These are phyloP conservation scores for Stegophylla sp. DNA, from an alignment of 2,888 invertebrate genomes.

Conservation along the genomic window DNA sequence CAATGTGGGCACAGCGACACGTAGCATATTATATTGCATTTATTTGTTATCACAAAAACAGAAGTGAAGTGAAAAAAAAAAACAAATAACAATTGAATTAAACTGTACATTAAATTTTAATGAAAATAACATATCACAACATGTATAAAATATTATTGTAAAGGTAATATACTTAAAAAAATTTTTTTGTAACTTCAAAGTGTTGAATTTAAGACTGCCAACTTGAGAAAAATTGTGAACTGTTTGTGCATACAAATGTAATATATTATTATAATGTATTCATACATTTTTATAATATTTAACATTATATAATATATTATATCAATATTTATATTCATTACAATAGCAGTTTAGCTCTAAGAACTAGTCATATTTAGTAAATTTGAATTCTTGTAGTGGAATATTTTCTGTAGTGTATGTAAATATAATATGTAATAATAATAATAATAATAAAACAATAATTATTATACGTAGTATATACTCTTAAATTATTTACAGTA, in stretches of 20 bases:
- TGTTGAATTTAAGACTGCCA: constrained; percentile 55
- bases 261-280: background rate
- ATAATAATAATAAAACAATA: background rate
- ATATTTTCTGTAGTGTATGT: constrained; percentile 33
- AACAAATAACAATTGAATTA: constrained; percentile 2
- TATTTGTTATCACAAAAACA: background rate
- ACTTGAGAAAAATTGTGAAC: constrained; percentile 6
- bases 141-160: constrained; percentile 51
- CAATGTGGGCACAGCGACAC: background rate
- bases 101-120: constrained; percentile 47
- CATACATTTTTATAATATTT: background rate
- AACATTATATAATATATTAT: constrained; percentile 12
- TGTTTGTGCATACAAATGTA: constrained; percentile 33
- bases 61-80: background rate
- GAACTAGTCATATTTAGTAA: constrained; percentile 54
- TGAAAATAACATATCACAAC: constrained; percentile 59
- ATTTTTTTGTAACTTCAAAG: constrained; percentile 26
- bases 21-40: background rate
- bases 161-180: constrained; percentile 34
- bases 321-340: constrained; percentile 46
- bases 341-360: constrained; percentile 39
- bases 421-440: constrained; percentile 10
- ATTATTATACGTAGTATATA: constrained; percentile 32
- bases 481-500: constrained; percentile 50
- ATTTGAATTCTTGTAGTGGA: constrained; percentile 47